Conservation (phyloP, 2,797 vertebrate species). For the Lutjanus campechanus region DNA sequence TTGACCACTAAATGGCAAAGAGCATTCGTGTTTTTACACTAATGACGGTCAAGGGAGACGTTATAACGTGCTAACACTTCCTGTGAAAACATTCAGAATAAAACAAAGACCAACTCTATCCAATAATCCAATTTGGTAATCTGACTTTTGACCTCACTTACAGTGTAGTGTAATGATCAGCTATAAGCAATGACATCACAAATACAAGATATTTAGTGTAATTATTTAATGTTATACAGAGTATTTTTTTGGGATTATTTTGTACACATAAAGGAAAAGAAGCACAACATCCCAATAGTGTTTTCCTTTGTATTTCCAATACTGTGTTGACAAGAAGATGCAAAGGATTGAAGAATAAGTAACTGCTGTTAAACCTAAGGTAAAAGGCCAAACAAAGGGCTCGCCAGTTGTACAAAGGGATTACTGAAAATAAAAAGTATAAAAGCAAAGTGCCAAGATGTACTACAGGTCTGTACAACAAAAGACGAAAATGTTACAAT, state of each 20-base stretch:
- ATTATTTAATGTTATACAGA: slow-evolving; percentile 82
- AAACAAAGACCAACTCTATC: neutral
- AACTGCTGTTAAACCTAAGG: slow-evolving; percentile 67
- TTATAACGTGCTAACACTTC: neutral
- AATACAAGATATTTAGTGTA: slow-evolving; percentile 58
- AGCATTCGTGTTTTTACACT: neutral
- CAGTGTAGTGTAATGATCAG: neutral
- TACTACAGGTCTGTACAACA: slow-evolving; percentile 80
- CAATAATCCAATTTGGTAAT: neutral
- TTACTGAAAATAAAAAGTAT: slow-evolving; percentile 70
- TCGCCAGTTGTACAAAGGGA: slow-evolving; percentile 66
- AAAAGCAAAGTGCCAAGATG: slow-evolving; percentile 80
- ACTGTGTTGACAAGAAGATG: slow-evolving; percentile 59
- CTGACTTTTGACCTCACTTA: neutral
- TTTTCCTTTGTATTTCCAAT: slow-evolving; percentile 65
- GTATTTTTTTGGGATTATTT: slow-evolving; percentile 65
- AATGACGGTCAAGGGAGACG: neutral
- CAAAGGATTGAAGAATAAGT: slow-evolving; percentile 62
- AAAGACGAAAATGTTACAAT: slow-evolving; percentile 73
- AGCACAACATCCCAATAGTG: slow-evolving; percentile 66
- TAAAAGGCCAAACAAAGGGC: slow-evolving; percentile 74
- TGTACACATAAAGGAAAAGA: slow-evolving; percentile 74
- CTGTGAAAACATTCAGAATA: neutral
- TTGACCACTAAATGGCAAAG: neutral
- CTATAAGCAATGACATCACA: slow-evolving; percentile 21